Evolutionary conservation across 2,888 invertebrate genomes (phyloP), one percentile per base, ranked within the genome.

Genomic region (Torymus auratus): DNA sequence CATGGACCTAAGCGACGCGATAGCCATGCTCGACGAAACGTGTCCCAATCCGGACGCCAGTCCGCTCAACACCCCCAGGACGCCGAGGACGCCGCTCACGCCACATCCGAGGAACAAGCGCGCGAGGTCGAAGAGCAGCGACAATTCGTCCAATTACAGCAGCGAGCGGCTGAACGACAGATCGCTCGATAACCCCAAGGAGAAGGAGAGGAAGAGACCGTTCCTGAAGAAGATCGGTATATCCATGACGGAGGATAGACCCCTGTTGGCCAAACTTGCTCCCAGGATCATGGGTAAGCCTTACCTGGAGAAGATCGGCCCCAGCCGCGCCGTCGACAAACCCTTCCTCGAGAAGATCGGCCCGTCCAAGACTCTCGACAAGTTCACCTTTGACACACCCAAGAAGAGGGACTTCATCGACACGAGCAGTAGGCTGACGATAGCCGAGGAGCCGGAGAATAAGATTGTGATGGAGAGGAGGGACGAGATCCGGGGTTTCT

Each of bases 101-200:
- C 88, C 88, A 0, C 86, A 89, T 56, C 87, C 89, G 2, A 83
- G 88, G 0, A 90, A 85, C 67, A 90, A 89, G 76, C 83, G 89
- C 0, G 88, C 89, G 0, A 85, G 90, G 15, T 91, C 91, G 1
- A 91, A 90, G 83, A 90, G 90, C 83, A 91, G 91, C 82, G 90
- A 91, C 73, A 90, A 89, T 75, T 89, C 90, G 0, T 89, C 89
- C 2, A 90, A 89, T 72, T 90, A 88, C 82, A 89, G 90, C 76
- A 89, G 87, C 84, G 90, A 90, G 23, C 85, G 86, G 12, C 80
- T 89, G 10, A 88, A 87, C 79, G 89, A 90, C 14, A 64, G 23
- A 20, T 20, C 65, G 11, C 23, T 41, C 15, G 67, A 80, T 2
- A 55, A 58, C 5, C 14, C n/a, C 17, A 23, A 84, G 20, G 87